Base-by-base conservation (phyloP, 2,797 vertebrate species). In the Phalanger gymnotis region DNA sequence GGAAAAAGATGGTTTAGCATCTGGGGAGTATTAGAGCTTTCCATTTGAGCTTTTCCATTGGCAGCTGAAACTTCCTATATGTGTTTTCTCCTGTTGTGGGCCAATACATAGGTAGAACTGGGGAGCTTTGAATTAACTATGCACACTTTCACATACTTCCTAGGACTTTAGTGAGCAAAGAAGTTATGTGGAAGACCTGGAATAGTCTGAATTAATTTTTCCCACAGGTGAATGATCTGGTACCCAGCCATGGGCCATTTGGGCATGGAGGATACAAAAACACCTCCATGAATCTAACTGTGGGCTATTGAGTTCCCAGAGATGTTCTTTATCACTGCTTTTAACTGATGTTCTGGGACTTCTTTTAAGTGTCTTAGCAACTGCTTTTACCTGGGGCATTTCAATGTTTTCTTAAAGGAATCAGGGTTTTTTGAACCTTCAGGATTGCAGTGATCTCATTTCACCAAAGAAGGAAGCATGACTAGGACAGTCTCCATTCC, bases 401-500 rank as follows among this genome's bases (percentile, higher is more conserved):
- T n/a, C n/a, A 73, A 73, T 73, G 2, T 40, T 22, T 9, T 22
- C n/a, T n/a, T n/a, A 81, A 81, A 73, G 34, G 31, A n/a, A 73
- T 5, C n/a, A 13, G 25, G 27, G 7, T 57, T 56, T 57, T 47
- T 81, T 10, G n/a, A 81, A 81, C 2, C 19, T 40, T 47, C 22
- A 81, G 6, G 2, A 31, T 81, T 81, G 7, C 34, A n/a, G 22
- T 81, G 73, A 47, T 81, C 73, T 47, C 7, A 47, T 81, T 81
- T 81, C 73, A 81, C 7, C n/a, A 25, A 25, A 81, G 22, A 0
- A 47, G 47, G 40, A 25, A 10, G 7, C 73, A 25, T 47, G 22
- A 40, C 22, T 47, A 25, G 0, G 7, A 47, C 0, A 47, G 22
- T 3, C 19, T 7, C 22, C 19, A 27, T 2, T 2, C 19, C 19